Base-by-base conservation (phyloP, 2,797 vertebrate species). In the Eremophila alpestris region DNA sequence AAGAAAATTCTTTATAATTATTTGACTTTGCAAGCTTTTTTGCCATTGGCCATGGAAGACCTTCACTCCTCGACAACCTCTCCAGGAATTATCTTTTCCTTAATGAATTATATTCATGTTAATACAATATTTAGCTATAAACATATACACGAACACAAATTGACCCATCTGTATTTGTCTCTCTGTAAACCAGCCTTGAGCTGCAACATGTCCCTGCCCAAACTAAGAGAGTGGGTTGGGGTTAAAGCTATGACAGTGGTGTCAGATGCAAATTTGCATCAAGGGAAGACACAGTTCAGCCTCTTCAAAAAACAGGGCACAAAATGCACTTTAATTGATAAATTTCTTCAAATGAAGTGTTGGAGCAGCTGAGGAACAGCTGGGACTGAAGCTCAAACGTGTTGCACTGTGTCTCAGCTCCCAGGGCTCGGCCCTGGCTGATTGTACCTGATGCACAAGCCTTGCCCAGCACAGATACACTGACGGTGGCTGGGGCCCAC, bases 211-310 rank as follows among this genome's bases (percentile, higher is more conserved):
- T 55, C 70, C 43, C 46, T 83, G 65, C 45, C 27, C 2, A 1
- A 75, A 68, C 49, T 69, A n/a, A 48, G 40, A 65, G 15, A 62
- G 55, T 45, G 36, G 29, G 40, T 5, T 93, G 69, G 54, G 79
- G 62, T 95, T 94, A 90, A 95, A 94, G 52, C 56, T 49, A 19
- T 43, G 73, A 75, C 76, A 94, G 60, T 20, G 17, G 54, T 80
- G 34, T 80, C 29, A 83, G 54, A 83, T 7, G 5, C 12, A 24
- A 91, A 59, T 41, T 21, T 74, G 23, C 52, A 89, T 24, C 41
- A 81, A 18, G 11, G 32, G 27, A 90, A 90, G 54, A 69, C 54
- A 79, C 10, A 51, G 38, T 26, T 52, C 52, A 54, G 34, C 32
- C 32, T 46, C 58, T 63, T 59, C 1, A 20, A 64, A 11, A 68